A percentile compares a stretch with the other conserved stretches of the same genome.
These are phyloP conservation scores for Sphecodes monilicornis DNA, from an alignment of 2,888 invertebrate genomes.

Conservation along the genomic window DNA sequence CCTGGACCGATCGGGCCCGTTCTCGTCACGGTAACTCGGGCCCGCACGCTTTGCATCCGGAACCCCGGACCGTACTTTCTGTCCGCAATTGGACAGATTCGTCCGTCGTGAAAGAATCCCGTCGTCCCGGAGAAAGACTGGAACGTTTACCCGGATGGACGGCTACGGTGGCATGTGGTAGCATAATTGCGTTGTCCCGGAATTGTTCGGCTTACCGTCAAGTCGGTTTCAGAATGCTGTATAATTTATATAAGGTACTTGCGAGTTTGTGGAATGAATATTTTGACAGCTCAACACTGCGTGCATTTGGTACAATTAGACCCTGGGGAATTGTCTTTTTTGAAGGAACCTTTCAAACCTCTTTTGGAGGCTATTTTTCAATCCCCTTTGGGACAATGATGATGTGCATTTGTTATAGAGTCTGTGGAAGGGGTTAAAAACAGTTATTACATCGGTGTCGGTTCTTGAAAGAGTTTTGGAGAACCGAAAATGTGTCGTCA, in stretches of 20 bases:
- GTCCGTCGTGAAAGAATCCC: slow-evolving; percentile 2
- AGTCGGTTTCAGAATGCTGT: neutral
- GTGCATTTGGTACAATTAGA: neutral
- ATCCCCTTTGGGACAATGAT: neutral
- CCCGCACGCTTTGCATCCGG: slow-evolving; percentile 19
- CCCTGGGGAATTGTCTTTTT: neutral
- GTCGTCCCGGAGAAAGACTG: neutral
- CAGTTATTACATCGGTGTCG: too few species aligned
- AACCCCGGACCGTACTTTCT: neutral
- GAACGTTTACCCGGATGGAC: neutral
- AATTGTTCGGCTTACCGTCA: neutral
- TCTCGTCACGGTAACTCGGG: slow-evolving; percentile 23
- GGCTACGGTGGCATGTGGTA: slow-evolving; percentile 4
- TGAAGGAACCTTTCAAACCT: neutral
- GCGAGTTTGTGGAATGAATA: neutral
- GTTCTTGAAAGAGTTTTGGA: too few species aligned
- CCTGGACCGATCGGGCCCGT: slow-evolving; percentile 26
- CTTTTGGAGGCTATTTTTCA: neutral
- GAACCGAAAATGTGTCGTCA: too few species aligned
- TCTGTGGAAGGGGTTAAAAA: too few species aligned
- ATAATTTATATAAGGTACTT: neutral
- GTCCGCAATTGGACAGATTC: neutral
- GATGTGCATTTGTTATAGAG: neutral
- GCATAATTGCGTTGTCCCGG: slow-evolving; percentile 6
- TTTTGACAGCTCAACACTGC: neutral